Conservation (phyloP, 2,797 vertebrate genomes). For the Vireo griseus region DNA sequence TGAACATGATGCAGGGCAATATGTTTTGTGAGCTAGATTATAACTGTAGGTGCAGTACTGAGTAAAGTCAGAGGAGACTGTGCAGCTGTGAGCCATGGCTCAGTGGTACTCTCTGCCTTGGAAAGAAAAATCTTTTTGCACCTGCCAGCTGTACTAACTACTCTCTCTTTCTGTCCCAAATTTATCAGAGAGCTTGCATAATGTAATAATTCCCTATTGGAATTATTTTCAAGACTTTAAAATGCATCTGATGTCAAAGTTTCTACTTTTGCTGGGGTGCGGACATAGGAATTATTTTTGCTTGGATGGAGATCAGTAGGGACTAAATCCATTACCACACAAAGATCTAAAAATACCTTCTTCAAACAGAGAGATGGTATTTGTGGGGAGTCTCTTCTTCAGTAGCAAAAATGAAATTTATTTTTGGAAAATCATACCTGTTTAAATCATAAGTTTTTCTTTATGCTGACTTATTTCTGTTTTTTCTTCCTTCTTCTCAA, state of each 20-base stretch:
- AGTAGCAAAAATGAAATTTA: background rate
- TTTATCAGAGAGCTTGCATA: background rate
- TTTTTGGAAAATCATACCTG: background rate
- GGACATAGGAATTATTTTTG: background rate
- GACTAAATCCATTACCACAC: background rate
- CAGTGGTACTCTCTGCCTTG: background rate
- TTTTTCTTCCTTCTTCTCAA: background rate
- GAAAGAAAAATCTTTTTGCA: background rate
- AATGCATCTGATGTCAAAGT: background rate
- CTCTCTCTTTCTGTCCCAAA: background rate
- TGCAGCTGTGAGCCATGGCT: fast-evolving
- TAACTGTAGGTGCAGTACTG: background rate
- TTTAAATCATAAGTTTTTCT: background rate
- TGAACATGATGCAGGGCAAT: background rate
- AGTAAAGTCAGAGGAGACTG: background rate
- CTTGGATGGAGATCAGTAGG: background rate
- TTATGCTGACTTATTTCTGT: background rate
- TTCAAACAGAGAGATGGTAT: background rate
- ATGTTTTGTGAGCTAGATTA: background rate
- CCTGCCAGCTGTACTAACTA: background rate
- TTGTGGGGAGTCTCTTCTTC: background rate
- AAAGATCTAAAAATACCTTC: background rate
- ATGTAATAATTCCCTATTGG: background rate
- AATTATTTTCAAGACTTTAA: background rate
- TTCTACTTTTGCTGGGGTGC: background rate